Evolutionary conservation across 2,113 vertebrate species (phyloP).

Genomic region (Ursus arctos): DNA sequence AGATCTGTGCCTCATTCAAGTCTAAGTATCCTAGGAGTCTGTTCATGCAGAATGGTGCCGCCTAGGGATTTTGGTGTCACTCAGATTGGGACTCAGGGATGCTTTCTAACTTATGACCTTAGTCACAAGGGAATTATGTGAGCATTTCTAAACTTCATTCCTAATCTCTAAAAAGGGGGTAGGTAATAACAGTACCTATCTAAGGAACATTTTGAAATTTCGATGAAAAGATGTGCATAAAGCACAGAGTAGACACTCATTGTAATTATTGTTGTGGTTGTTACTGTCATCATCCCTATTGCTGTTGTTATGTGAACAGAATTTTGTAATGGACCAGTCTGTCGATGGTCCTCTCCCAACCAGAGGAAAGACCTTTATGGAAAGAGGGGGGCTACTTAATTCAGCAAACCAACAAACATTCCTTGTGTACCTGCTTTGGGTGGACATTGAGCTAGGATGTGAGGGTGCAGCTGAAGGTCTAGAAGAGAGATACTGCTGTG

Average conservation of each 20-base stretch:
- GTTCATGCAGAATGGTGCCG: accelerated
- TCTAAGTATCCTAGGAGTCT: not conserved
- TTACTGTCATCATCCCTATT: no score
- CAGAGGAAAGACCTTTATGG: not conserved
- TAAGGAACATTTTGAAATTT: not conserved
- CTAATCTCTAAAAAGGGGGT: not conserved
- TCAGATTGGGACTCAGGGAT: not conserved
- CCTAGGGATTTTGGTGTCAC: not conserved
- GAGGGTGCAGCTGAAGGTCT: not conserved
- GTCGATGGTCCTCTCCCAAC: not conserved
- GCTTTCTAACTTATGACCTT: not conserved
- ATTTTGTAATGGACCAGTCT: not conserved
- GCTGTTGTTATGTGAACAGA: not conserved
- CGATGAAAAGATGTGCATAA: not conserved
- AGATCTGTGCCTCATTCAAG: not conserved
- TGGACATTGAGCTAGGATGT: not conserved
- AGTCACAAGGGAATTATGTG: not conserved
- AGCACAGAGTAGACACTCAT: not conserved
- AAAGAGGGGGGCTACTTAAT: not conserved
- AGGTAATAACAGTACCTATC: not conserved
- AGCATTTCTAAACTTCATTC: not conserved
- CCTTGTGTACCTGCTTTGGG: not conserved
- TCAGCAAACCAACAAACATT: not conserved
- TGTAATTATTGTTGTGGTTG: not conserved
- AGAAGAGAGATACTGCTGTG: not conserved